Base-by-base conservation (phyloP, 2,113 vertebrate species). In the Erinaceus europaeus region DNA sequence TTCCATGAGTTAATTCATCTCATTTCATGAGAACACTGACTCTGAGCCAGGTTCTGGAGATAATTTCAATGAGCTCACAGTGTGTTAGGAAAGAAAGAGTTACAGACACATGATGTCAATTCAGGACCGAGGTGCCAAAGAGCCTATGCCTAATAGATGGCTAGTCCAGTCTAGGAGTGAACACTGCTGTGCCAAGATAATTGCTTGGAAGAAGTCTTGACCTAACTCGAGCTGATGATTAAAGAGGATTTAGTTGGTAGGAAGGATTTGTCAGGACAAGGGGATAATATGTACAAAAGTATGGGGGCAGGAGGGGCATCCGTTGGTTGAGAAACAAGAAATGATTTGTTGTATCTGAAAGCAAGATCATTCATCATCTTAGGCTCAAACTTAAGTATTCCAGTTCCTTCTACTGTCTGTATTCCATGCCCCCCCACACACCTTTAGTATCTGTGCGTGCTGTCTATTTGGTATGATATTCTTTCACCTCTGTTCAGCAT, bases 41-140 rank as follows among this genome's bases (percentile, higher is more conserved):
- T 46, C 65, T 72, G 36, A 18, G 5, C 20, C 52, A 53, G 46
- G 46, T 82, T 64, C 59, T 64, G 14, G 38, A 44, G 1, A 67
- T 86, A 84, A 73, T 73, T 21, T 21, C 7, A 92, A 52, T 7
- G 57, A 81, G 23, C 48, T 84, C 40, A 44, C 42, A 64, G 57
- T 65, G 75, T 83, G 84, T 40, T 73, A 32, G 61, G 88, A 75
- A 53, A 75, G n/a, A 79, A 81, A 80, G 61, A 48, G 11, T 34
- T 8, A 21, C 21, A 52, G 50, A 44, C 2, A 9, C 57, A 29
- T 4, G 1, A 7, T 0, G 2, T 32, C 40, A 34, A 68, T 18
- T 25, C 3, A 36, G 25, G 11, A 5, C 13, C 21, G 11, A 13
- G 5, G 62, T 46, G 5, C 23, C 38, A 38, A 53, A 36, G 15